Base-by-base conservation (phyloP, 2,888 invertebrate genomes). In the Thereva nobilitata region DNA sequence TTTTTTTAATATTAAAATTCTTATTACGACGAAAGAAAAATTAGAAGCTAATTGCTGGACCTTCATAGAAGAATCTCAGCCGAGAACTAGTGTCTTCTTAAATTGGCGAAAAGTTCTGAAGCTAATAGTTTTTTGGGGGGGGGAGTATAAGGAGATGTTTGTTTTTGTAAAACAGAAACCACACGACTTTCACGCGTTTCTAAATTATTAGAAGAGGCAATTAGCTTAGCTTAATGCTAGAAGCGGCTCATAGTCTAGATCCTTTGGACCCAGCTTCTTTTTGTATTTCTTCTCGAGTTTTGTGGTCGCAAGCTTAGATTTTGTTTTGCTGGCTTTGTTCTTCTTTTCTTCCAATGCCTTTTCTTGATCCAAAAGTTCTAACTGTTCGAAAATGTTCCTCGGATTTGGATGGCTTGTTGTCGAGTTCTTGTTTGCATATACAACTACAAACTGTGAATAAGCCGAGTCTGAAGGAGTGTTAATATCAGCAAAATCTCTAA, bases 401-500 rank as follows among this genome's bases (percentile, higher is more conserved):
- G 91, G 91, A 72, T 79, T 77, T 38, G 79, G 76, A 68, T 72
- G 70, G 49, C 66, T 67, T 71, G 83, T 49, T 3, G 88, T 90
- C 5, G 86, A 86, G 74, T 92, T 92, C 77, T 90, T 90, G 72
- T 91, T 91, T 0, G 90, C 91, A 76, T 93, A 93, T 0, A 93
- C 92, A 0, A 93, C 89, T 40, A 92, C 91, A 70, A 87, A 88
- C 73, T 93, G 90, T 0, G 93, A 92, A 78, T 90, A 93, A 5
- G 91, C 91, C 1, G 88, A 84, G 75, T 91, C 91, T 0, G 90
- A 86, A 0, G 92, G 92, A 3, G 91, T 87, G 70, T 93, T 93
- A 64, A 94, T 93, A 74, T 94, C 94, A 0, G 94, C 93, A 75
- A 94, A 94, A 77, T 94, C 94, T 74, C 92, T 86, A 82, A 94